Base-by-base conservation (phyloP, 2,888 invertebrate genomes). In the Chrysolina haemoptera region DNA sequence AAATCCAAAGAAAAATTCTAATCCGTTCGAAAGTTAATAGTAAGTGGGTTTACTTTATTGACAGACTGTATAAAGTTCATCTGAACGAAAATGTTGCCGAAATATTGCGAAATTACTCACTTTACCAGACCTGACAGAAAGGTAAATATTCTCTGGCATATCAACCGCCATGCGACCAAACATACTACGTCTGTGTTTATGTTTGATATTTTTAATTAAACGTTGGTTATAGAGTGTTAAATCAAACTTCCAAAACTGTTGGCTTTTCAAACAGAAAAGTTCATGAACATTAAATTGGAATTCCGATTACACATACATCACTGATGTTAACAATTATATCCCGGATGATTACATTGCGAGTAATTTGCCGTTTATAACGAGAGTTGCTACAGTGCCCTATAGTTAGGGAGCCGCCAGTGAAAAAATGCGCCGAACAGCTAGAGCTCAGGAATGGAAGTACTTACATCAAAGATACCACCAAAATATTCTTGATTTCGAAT, bases 161-260 rank as follows among this genome's bases (percentile, higher is more conserved):
- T 53, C 53, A 20, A 18, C 20, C 20, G 53, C 53, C 35, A 35
- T 35, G 35, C 35, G 35, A 35, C 35, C 53, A 59, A 35, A 59
- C 35, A 59, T n/a, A 59, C 59, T n/a, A 27, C n/a, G 27, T 27
- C 9, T 9, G 27, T 22, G 27, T 59, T 22, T 27, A 59, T 27
- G 35, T 59, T 27, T 59, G 27, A 27, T 27, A 27, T 59, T 59
- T 27, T 22, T 59, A 59, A 59, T 59, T 59, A n/a, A 35, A 59
- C 22, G 59, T 59, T 59, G n/a, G 22, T 59, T 11, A 27, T 59
- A 59, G 59, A 55, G 53, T 55, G 53, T 59, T 59, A 27, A 59
- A 27, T 27, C 22, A 59, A 59, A 27, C 14, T n/a, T 59, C n/a
- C 27, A 20, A 18, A 20, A 53, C 20, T 53, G 53, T 53, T 50